phyloP scores from a whole-genome alignment of 2,888 invertebrate species.

The Blera fallax region DNA sequence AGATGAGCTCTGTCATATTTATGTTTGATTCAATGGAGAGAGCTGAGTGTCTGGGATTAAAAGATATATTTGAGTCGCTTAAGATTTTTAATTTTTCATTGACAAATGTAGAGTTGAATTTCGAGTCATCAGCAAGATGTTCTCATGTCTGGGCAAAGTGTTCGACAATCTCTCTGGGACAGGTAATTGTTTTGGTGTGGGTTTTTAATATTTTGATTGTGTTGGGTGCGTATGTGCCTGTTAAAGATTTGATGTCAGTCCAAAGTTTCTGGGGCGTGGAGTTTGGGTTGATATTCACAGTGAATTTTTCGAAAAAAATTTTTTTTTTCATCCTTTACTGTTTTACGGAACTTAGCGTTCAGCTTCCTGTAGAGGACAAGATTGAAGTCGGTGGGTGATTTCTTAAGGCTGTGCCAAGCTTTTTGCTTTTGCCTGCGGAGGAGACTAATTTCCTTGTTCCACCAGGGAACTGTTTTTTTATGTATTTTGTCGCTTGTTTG shows the following conservation, averaged over 20 bases:
- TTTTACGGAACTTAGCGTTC: no score
- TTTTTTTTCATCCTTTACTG: background rate
- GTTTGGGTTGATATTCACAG: background rate
- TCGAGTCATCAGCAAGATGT: background rate
- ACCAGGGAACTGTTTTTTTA: background rate
- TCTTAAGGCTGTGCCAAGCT: background rate
- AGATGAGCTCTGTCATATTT: no score
- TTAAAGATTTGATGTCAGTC: background rate
- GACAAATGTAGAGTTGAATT: background rate
- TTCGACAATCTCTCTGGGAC: background rate
- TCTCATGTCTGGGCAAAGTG: background rate
- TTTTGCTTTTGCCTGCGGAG: background rate
- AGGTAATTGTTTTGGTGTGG: background rate
- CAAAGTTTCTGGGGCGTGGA: background rate
- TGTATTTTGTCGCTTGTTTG: constrained; percentile 17
- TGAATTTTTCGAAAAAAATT: background rate
- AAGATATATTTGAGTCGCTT: background rate
- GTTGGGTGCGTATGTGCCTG: background rate
- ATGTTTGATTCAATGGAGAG: no score
- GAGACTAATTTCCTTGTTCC: background rate
- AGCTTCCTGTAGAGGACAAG: no score
- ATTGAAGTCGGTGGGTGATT: background rate
- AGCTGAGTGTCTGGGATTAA: background rate
- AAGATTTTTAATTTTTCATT: background rate
- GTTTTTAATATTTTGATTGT: background rate